Evolutionary conservation across 92 coral and sea anemone species (phyloP).

Genomic region (Zoanthus sociatus): DNA sequence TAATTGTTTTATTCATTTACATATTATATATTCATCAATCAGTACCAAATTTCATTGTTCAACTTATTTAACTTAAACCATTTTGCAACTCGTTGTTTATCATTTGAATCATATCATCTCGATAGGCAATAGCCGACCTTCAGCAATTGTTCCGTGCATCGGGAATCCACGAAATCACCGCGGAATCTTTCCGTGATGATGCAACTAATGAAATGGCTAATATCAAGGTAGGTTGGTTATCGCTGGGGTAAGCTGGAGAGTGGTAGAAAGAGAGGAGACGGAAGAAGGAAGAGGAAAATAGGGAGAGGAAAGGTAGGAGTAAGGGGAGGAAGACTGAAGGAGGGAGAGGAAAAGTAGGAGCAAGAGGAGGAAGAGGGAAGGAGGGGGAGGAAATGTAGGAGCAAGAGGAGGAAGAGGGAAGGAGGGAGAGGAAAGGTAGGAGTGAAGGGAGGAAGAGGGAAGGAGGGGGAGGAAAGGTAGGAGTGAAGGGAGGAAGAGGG

Average conservation of each 20-base stretch:
- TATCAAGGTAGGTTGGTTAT: conserved; percentile 56
- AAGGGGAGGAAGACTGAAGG: neutral
- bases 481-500: too few relatives aligned
- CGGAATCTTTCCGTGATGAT: conserved; percentile 78
- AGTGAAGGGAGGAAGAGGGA: neutral
- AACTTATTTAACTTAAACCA: too few relatives aligned
- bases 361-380: neutral
- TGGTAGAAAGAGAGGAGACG: neutral
- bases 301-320: neutral
- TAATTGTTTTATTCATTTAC: too few relatives aligned
- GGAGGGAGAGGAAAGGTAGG: neutral
- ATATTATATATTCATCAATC: too few relatives aligned
- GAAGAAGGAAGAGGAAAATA: neutral
- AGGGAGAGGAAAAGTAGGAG: neutral
- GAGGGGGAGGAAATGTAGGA: neutral
- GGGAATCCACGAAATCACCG: conserved; percentile 63
- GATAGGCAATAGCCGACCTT: conserved; percentile 79
- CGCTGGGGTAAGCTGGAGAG: neutral
- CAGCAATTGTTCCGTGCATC: conserved; percentile 55
- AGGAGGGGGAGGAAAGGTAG: neutral
- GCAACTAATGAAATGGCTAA: conserved; percentile 75
- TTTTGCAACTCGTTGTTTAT: neutral
- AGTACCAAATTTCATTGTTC: too few relatives aligned
- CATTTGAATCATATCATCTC: neutral
- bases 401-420: neutral